Conservation (phyloP, 2,797 vertebrate genomes). For the Nyctibius grandis region DNA sequence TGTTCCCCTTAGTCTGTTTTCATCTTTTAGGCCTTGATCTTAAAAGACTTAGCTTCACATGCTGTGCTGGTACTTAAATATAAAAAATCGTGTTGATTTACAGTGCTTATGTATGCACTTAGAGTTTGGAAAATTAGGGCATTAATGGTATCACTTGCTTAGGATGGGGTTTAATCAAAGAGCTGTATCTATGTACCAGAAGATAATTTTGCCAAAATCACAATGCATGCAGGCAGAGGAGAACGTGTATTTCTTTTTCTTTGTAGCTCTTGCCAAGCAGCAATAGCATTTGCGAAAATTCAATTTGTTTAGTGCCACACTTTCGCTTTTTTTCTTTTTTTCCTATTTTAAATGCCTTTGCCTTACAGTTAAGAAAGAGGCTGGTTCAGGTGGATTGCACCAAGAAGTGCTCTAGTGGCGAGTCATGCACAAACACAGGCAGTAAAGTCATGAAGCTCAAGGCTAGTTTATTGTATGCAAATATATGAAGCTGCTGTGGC, state of each 20-base stretch:
- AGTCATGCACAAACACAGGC: background rate
- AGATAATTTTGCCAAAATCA: background rate
- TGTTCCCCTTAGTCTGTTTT: background rate
- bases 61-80: background rate
- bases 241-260: background rate
- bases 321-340: background rate
- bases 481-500: background rate
- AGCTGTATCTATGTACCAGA: background rate
- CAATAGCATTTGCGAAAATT: background rate
- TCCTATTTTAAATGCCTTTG: background rate
- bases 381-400: background rate
- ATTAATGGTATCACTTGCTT: background rate
- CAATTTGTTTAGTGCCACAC: background rate
- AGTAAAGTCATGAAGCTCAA: background rate
- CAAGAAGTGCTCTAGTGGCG: background rate
- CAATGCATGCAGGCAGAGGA: background rate
- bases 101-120: background rate
- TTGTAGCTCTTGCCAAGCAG: background rate
- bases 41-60: background rate
- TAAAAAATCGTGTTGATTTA: conserved; percentile 19
- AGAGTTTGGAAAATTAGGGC: background rate
- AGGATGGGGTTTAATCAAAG: background rate
- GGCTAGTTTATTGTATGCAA: background rate
- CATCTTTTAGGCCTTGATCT: conserved; percentile 4
- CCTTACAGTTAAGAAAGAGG: background rate